phyloP scores from a whole-genome alignment of 64 coral and sea anemone species.

The Actinia equina region DNA sequence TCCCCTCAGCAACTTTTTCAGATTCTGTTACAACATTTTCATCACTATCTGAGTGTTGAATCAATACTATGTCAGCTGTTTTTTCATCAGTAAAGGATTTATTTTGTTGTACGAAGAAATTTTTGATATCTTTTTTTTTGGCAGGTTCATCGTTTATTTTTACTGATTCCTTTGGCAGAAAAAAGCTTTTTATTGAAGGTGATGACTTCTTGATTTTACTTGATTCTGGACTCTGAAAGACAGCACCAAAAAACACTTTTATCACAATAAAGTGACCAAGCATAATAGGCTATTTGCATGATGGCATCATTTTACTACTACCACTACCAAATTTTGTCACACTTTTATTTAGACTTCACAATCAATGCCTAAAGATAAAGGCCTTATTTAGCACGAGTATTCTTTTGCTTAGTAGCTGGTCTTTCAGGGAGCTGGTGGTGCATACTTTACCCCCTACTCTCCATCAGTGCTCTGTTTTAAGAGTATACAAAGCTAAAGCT shows the following conservation, averaged over 20 bases:
- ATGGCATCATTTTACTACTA: no score
- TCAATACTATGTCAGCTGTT: background rate
- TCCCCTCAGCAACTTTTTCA: background rate
- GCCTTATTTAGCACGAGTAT: no score
- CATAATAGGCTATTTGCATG: no score
- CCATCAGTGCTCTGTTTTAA: no score
- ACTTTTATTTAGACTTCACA: no score
- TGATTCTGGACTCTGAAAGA: background rate
- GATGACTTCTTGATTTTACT: background rate
- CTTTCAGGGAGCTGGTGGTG: no score
- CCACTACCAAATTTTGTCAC: no score
- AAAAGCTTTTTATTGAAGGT: slow-evolving; percentile 15
- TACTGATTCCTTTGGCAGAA: background rate
- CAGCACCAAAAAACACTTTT: background rate
- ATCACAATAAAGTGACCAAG: background rate
- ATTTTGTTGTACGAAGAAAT: background rate
- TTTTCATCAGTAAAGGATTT: background rate
- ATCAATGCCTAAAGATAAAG: no score
- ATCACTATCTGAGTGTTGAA: background rate
- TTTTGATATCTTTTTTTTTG: slow-evolving; percentile 5
- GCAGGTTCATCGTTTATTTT: background rate
- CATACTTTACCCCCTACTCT: no score
- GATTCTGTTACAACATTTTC: background rate
- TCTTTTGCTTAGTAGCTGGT: no score
- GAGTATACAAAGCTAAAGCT: no score